phyloP scores from a whole-genome alignment of 2,113 vertebrate species.

The Asarcornis scutulata region DNA sequence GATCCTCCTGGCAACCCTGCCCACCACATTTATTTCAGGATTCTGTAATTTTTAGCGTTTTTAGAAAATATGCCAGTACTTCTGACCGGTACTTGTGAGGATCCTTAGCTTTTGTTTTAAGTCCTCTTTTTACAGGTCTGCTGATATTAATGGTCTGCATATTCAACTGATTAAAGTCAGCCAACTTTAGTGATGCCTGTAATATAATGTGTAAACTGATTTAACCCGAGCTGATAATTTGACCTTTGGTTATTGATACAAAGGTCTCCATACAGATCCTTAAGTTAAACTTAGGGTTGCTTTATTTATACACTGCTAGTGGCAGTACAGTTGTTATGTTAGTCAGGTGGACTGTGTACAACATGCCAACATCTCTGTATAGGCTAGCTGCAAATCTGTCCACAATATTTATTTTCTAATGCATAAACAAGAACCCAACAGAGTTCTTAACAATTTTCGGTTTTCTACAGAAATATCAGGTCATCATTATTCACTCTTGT shows the following conservation, averaged over 20 bases:
- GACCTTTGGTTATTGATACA: not conserved
- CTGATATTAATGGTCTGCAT: not conserved
- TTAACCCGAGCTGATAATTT: not conserved
- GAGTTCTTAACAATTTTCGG: not conserved
- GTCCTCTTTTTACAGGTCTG: not conserved
- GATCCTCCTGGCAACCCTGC: not conserved
- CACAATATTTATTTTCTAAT: not conserved
- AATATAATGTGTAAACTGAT: not conserved
- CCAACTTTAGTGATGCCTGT: not conserved
- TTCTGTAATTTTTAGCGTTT: not conserved
- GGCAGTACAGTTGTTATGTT: not conserved
- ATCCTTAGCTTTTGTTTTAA: not conserved
- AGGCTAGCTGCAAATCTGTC: not conserved
- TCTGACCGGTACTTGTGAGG: not conserved
- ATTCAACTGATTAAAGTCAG: not conserved
- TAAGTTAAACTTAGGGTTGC: not conserved
- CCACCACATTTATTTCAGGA: not conserved
- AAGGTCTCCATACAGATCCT: not conserved
- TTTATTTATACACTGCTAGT: not conserved
- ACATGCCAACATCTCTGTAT: rapidly evolving
- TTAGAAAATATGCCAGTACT: not conserved
- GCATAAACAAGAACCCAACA: not conserved
- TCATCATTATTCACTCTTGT: not conserved
- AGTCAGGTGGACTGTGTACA: not conserved
- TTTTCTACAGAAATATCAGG: not conserved